These are phyloP conservation scores for Phylloscopus collybita DNA, from an alignment of 2,797 vertebrate species.

Conservation along the genomic window DNA sequence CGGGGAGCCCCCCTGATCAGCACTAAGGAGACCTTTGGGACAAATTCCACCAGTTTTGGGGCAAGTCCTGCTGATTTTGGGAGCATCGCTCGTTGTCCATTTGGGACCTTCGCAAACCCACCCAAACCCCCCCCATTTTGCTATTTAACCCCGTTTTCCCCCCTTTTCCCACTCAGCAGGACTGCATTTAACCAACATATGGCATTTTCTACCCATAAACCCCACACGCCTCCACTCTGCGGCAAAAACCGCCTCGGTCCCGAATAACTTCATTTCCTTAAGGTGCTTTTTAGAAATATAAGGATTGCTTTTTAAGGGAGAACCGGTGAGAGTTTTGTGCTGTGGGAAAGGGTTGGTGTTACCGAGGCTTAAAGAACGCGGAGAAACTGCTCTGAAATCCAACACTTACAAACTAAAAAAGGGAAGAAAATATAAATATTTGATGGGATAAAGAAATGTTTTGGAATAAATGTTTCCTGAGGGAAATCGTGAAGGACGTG, in stretches of 20 bases:
- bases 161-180: not conserved
- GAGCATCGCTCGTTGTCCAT: accelerated
- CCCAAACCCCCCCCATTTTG: not conserved
- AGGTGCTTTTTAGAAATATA: not conserved
- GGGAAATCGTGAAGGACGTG: not conserved
- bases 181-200: not conserved
- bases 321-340: not conserved
- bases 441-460: not conserved
- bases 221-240: not conserved
- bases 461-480: not conserved
- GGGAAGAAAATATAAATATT: not conserved
- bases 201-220: not conserved
- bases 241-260: not conserved
- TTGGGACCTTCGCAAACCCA: not conserved
- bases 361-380: accelerated
- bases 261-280: not conserved
- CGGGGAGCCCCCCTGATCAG: accelerated
- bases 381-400: not conserved
- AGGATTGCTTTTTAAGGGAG: not conserved
- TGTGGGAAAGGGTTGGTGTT: not conserved
- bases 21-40: not conserved
- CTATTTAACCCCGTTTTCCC: accelerated
- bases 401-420: not conserved
- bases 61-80: not conserved
- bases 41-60: accelerated